Percentiles rank a stretch among this genome's conserved stretches.
Conservation (phyloP, 2,888 invertebrate genomes). For the Lepas anatifera region DNA sequence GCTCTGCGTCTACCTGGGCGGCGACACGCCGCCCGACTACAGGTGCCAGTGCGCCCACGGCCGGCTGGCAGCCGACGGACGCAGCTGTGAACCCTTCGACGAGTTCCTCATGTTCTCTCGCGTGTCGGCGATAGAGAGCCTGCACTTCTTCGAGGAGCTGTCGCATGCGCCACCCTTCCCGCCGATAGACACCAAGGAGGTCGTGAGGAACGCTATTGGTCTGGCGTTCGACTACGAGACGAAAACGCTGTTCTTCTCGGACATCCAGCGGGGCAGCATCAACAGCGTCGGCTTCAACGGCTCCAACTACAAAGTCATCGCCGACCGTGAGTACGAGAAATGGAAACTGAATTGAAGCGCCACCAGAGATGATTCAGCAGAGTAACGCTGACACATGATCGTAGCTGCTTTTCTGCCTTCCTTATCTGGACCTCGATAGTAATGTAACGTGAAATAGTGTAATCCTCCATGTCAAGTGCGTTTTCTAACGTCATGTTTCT, state of each 20-base stretch:
- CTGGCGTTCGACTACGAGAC: slow-evolving; percentile 61
- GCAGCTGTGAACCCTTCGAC: slow-evolving; percentile 59
- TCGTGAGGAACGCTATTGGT: slow-evolving; percentile 75
- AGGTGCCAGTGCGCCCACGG: slow-evolving; percentile 77
- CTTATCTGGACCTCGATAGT: too few species aligned
- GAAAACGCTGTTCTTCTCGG: slow-evolving; percentile 67
- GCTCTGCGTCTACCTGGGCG: slow-evolving; percentile 61
- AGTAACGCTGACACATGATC: too few species aligned
- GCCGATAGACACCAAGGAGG: slow-evolving; percentile 53
- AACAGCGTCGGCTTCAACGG: slow-evolving; percentile 72
- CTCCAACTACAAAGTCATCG: slow-evolving; percentile 51
- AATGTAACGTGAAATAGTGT: too few species aligned
- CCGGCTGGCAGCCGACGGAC: slow-evolving; percentile 49
- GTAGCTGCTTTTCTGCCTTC: too few species aligned
- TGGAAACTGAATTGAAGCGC: too few species aligned
- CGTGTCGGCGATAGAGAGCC: slow-evolving; percentile 65
- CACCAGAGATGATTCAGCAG: too few species aligned
- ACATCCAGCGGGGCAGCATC: slow-evolving; percentile 74
- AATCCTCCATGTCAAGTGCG: too few species aligned
- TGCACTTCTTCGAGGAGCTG: slow-evolving; percentile 56
- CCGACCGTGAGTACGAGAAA: slow-evolving; percentile 45
- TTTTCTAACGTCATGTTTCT: too few species aligned
- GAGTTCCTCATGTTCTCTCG: slow-evolving; percentile 73
- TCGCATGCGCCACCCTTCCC: slow-evolving; percentile 65
- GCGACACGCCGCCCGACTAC: slow-evolving; percentile 33